A percentile compares a stretch with the other conserved stretches of the same genome.
phyloP scores from a whole-genome alignment of 2,797 vertebrate genomes.

The Sciaenops ocellatus region DNA sequence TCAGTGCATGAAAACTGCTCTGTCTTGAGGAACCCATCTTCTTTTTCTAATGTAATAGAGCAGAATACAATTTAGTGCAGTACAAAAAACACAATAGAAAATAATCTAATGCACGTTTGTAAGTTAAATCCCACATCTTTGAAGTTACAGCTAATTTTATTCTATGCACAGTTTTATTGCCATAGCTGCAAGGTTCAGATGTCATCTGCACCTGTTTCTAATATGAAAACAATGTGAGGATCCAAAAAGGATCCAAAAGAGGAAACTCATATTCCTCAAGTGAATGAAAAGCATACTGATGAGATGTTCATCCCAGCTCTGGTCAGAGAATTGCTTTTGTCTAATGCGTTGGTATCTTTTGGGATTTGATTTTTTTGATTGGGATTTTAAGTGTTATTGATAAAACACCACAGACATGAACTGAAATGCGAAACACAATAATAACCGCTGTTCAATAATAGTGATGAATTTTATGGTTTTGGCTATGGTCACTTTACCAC shows the following conservation, averaged over 20 bases:
- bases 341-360: slow-evolving; percentile 1
- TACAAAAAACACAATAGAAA: not conserved
- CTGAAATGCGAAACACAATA: not conserved
- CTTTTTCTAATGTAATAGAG: not conserved
- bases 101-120: not conserved
- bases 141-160: not conserved
- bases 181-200: not conserved
- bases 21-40: not conserved
- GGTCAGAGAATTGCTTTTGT: slow-evolving; percentile 7
- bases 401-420: not conserved
- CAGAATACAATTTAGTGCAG: not conserved
- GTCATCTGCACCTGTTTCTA: slow-evolving; percentile 40
- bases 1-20: not conserved
- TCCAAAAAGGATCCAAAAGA: slow-evolving; percentile 24
- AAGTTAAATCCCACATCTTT: not conserved
- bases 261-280: slow-evolving; percentile 42
- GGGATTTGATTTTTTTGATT: not conserved
- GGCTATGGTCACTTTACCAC: not conserved
- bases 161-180: not conserved
- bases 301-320: slow-evolving; percentile 24
- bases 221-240: slow-evolving; percentile 14
- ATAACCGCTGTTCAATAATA: too few species aligned
- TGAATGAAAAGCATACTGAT: slow-evolving; percentile 38
- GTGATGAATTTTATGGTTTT: not conserved
- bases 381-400: not conserved